Evolutionary conservation across 2,888 invertebrate species (phyloP).

Genomic region (Tetragnatha montana): DNA sequence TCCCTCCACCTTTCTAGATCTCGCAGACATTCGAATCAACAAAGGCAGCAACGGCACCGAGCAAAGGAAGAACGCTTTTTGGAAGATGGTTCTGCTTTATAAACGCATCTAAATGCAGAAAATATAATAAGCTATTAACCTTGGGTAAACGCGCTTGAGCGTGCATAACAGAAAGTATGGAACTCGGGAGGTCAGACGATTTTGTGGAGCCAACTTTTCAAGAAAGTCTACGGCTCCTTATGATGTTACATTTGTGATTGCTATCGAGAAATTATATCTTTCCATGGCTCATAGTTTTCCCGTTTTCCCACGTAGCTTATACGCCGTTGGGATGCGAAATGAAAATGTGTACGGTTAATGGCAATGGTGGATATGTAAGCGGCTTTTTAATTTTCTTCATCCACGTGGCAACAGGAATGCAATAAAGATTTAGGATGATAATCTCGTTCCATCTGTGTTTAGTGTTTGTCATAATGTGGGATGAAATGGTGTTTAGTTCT

Average conservation of each 20-base stretch:
- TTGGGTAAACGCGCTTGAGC: constrained; percentile 39
- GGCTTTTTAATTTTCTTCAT: neutral
- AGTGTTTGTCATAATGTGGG: no score
- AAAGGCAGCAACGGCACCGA: neutral
- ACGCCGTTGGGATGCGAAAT: neutral
- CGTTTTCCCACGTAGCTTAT: neutral
- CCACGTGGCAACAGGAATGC: no score
- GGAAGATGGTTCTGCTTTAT: constrained; percentile 8
- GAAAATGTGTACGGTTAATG: no score
- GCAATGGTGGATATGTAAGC: no score
- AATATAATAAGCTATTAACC: constrained; percentile 65
- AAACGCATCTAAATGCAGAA: constrained; percentile 2
- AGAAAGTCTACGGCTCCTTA: neutral
- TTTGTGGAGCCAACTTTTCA: neutral
- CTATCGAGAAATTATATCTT: neutral
- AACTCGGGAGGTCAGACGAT: constrained; percentile 28
- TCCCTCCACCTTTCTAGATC: neutral
- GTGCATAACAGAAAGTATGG: constrained; percentile 17
- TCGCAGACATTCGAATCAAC: neutral
- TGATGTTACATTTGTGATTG: neutral
- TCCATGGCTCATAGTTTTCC: neutral
- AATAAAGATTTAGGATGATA: no score
- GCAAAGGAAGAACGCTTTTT: constrained; percentile 19
- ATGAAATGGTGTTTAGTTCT: no score
- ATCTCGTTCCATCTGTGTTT: no score